Percentiles rank a stretch among this genome's conserved stretches.
These are phyloP conservation scores for Camponotus fellah DNA, from an alignment of 2,888 invertebrate species.

Conservation along the genomic window DNA sequence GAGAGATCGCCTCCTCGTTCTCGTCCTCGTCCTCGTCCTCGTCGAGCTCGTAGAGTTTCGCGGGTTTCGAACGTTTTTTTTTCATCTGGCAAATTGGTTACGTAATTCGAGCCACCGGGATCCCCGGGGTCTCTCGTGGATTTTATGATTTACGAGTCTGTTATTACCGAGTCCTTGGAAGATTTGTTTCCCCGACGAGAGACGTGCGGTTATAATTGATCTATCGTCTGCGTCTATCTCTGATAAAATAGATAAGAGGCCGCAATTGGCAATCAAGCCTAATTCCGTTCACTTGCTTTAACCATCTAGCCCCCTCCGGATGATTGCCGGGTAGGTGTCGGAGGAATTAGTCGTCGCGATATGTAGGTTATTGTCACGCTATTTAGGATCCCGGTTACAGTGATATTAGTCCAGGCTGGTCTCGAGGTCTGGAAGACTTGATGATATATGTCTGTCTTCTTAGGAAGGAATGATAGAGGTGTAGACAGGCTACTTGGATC, in stretches of 20 bases:
- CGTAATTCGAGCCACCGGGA: not conserved
- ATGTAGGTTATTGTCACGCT: not conserved
- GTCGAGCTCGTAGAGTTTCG: no score
- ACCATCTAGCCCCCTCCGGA: not conserved
- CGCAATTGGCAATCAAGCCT: slow-evolving; percentile 13
- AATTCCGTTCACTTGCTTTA: not conserved
- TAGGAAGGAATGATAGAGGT: no score
- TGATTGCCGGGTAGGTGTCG: not conserved
- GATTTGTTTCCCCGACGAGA: slow-evolving; percentile 12
- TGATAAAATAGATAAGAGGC: slow-evolving; percentile 14
- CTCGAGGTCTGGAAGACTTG: no score
- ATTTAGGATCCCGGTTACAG: no score
- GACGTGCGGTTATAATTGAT: not conserved
- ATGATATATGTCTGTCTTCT: no score
- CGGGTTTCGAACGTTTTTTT: no score
- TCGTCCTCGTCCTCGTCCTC: no score
- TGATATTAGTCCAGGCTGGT: no score
- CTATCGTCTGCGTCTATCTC: not conserved
- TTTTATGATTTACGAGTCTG: not conserved
- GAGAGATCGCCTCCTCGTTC: no score
- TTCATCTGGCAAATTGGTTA: not conserved
- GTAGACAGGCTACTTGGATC: no score
- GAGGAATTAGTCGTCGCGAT: not conserved
- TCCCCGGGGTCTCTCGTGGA: not conserved
- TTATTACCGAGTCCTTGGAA: no score